These are phyloP conservation scores for Popillia japonica DNA, from an alignment of 1,140 invertebrate species.

Conservation along the genomic window DNA sequence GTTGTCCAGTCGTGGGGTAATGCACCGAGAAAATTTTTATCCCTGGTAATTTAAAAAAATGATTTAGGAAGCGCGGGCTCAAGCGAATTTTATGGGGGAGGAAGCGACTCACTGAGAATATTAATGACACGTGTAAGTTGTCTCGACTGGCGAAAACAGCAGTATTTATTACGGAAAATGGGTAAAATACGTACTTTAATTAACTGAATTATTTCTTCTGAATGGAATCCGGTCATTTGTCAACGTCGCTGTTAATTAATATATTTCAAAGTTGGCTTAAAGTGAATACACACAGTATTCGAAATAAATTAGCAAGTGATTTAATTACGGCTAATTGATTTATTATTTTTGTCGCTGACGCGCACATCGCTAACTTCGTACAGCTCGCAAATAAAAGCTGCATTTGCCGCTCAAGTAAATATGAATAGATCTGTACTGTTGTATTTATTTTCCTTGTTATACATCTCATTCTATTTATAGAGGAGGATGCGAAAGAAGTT, in stretches of 20 bases:
- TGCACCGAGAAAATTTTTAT: neutral
- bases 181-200: conserved; percentile 15
- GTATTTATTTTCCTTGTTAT: neutral
- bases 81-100: conserved; percentile 13
- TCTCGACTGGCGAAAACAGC: conserved; percentile 8
- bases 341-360: neutral
- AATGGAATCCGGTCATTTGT: conserved; percentile 18
- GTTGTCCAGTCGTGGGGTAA: neutral
- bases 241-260: conserved; percentile 11
- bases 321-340: conserved; percentile 13
- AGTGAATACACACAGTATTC: neutral
- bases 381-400: neutral
- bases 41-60: conserved; percentile 23
- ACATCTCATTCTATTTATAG: too few relatives aligned
- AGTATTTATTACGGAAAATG: conserved; percentile 15
- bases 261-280: conserved; percentile 12
- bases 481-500: too few relatives aligned
- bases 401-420: neutral
- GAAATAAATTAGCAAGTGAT: conserved; percentile 16
- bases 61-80: conserved; percentile 5
- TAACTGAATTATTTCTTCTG: conserved; percentile 15
- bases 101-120: conserved; percentile 13
- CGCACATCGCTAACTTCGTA: neutral
- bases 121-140: conserved; percentile 15
- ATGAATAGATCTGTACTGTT: neutral